Evolutionary conservation across 2,888 invertebrate species (phyloP).

Genomic region (Carcina quercana): DNA sequence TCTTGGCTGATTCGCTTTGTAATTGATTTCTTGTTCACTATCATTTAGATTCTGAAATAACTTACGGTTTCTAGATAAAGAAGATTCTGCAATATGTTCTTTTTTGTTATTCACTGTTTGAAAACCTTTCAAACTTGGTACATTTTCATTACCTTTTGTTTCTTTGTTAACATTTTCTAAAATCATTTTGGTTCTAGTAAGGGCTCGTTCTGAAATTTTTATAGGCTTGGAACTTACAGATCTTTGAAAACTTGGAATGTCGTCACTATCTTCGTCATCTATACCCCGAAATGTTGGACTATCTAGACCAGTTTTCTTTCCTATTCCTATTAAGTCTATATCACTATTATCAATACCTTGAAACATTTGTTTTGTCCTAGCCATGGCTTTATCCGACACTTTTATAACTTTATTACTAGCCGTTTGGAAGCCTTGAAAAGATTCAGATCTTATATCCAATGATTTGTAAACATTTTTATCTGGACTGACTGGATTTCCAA

Average conservation of each 20-base stretch:
- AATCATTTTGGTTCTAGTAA: not conserved
- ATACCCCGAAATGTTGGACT: not conserved
- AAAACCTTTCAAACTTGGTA: too few species aligned
- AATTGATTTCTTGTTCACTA: too few species aligned
- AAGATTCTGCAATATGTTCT: too few species aligned
- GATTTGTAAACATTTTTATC: too few species aligned
- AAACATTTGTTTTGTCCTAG: slow-evolving; percentile 26
- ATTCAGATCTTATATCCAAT: too few species aligned
- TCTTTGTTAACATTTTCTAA: not conserved
- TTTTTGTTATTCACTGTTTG: too few species aligned
- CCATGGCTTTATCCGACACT: slow-evolving; percentile 27
- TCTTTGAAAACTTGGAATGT: not conserved
- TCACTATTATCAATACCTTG: too few species aligned
- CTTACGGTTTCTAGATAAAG: too few species aligned
- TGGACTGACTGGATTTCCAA: too few species aligned
- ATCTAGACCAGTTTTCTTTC: not conserved
- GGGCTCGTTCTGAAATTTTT: not conserved
- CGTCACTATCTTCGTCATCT: not conserved
- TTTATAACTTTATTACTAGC: slow-evolving; percentile 31
- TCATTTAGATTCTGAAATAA: too few species aligned
- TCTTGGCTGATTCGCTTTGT: too few species aligned
- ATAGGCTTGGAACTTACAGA: not conserved
- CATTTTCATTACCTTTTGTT: too few species aligned
- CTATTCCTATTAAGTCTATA: not conserved
- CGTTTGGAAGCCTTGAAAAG: slow-evolving; percentile 31